Conservation (phyloP, 1,140 invertebrate genomes). For the Oscheius sp. region DNA sequence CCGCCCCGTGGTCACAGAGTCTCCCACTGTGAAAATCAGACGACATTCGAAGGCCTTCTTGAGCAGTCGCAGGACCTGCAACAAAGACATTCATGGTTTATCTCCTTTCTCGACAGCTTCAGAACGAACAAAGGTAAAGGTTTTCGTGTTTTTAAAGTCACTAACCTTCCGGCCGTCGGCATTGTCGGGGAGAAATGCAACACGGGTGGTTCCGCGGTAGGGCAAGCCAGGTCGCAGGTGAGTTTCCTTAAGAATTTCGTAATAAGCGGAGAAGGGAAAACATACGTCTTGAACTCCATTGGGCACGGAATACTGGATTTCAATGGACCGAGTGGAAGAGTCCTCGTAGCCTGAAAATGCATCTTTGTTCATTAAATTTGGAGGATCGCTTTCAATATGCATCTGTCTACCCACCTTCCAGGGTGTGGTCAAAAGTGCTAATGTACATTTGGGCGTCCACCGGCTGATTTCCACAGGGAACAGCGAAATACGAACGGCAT, state of each 20-base stretch:
- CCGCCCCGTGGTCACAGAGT: slow-evolving; percentile 80
- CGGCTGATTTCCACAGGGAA: slow-evolving; percentile 19
- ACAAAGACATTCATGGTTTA: not conserved
- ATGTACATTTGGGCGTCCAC: slow-evolving; percentile 18
- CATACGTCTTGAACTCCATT: slow-evolving; percentile 20
- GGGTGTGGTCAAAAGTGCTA: no score
- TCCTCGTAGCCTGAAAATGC: slow-evolving; percentile 6
- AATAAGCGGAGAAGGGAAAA: not conserved
- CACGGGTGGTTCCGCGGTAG: slow-evolving; percentile 48
- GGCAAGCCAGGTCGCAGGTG: slow-evolving; percentile 51
- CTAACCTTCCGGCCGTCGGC: slow-evolving; percentile 56
- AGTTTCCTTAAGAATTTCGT: not conserved
- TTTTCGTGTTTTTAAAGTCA: not conserved
- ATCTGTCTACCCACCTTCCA: no score
- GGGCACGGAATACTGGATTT: slow-evolving; percentile 25
- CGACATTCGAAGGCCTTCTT: slow-evolving; percentile 78
- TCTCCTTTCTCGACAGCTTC: not conserved
- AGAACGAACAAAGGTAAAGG: not conserved
- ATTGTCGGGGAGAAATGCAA: slow-evolving; percentile 55
- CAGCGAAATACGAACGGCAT: not conserved
- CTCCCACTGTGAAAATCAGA: slow-evolving; percentile 79
- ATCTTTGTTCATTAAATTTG: not conserved
- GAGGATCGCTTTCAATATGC: not conserved
- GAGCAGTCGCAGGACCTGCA: slow-evolving; percentile 70
- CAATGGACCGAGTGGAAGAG: not conserved